Percentiles rank a stretch among this genome's conserved stretches.
Evolutionary conservation across 2,888 invertebrate genomes (phyloP).

Genomic region (Diadromus collaris): DNA sequence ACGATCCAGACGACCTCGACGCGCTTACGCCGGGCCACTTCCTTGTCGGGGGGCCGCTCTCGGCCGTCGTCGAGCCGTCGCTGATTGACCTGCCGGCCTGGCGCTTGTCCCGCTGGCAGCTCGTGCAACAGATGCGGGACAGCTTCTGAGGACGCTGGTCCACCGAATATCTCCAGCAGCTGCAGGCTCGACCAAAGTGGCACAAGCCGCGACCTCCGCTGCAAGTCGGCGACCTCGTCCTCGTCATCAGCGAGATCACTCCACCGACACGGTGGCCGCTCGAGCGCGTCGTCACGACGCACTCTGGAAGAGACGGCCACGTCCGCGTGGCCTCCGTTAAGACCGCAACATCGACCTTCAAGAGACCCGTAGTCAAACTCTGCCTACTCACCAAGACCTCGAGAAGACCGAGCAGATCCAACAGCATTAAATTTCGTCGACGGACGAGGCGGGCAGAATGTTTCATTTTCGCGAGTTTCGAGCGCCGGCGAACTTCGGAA

Average conservation of each 20-base stretch:
- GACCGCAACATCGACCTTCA: conserved; percentile 58
- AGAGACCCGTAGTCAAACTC: conserved; percentile 61
- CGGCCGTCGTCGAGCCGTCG: background rate
- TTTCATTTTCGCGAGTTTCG: no score
- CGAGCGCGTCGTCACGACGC: conserved; percentile 55
- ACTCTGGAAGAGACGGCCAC: conserved; percentile 64
- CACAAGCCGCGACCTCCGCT: conserved; percentile 18
- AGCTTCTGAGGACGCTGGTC: conserved; percentile 53
- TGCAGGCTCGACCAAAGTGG: conserved; percentile 55
- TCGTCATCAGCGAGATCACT: conserved; percentile 57
- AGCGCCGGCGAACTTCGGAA: no score
- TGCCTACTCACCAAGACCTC: conserved; percentile 2
- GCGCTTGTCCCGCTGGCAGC: conserved; percentile 24
- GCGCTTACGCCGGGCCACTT: conserved; percentile 59
- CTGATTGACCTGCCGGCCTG: background rate
- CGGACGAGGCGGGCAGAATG: no score
- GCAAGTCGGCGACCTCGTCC: conserved; percentile 37
- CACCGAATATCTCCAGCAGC: conserved; percentile 35
- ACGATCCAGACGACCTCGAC: conserved; percentile 58
- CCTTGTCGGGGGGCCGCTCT: background rate
- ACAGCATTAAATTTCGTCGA: no score
- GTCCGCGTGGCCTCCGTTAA: conserved; percentile 63
- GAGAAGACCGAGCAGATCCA: no score
- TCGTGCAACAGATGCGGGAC: conserved; percentile 36
- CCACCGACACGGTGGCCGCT: conserved; percentile 64